A percentile compares a stretch with the other conserved stretches of the same genome.
phyloP scores from a whole-genome alignment of 2,113 vertebrate genomes.

The Siniperca chuatsi region DNA sequence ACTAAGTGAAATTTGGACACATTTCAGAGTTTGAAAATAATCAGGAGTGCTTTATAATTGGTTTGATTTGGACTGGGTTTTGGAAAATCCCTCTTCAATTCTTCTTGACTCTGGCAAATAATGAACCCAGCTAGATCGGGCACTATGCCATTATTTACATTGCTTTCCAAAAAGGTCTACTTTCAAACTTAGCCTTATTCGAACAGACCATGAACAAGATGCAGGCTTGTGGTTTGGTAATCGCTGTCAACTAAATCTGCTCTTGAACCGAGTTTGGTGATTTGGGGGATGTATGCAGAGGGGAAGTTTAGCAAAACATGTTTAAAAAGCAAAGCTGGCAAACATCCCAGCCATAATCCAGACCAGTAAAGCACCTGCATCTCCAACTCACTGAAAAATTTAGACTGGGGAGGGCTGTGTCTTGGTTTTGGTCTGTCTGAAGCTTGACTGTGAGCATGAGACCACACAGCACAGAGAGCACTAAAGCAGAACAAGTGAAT shows the following conservation, averaged over 20 bases:
- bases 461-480: constrained; percentile 57
- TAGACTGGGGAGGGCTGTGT: background rate
- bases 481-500: constrained; percentile 58
- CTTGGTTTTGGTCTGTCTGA: constrained; percentile 21
- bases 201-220: constrained; percentile 28
- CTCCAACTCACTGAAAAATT: constrained; percentile 1
- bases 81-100: constrained; percentile 35
- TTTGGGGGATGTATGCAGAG: background rate
- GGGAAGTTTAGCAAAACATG: background rate
- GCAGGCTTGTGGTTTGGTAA: constrained; percentile 12
- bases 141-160: constrained; percentile 37
- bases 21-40: background rate
- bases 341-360: background rate
- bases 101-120: constrained; percentile 14
- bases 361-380: constrained; percentile 30
- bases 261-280: constrained; percentile 13
- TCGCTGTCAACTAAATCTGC: background rate
- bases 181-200: constrained; percentile 30
- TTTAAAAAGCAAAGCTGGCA: background rate
- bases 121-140: constrained; percentile 4
- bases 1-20: background rate
- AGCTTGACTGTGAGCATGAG: constrained; percentile 30
- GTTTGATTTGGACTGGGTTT: constrained; percentile 8
- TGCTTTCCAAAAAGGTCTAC: constrained; percentile 18
- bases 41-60: background rate